Evolutionary conservation across 2,797 vertebrate species (phyloP).

Genomic region (Dicrostonyx torquatus): DNA sequence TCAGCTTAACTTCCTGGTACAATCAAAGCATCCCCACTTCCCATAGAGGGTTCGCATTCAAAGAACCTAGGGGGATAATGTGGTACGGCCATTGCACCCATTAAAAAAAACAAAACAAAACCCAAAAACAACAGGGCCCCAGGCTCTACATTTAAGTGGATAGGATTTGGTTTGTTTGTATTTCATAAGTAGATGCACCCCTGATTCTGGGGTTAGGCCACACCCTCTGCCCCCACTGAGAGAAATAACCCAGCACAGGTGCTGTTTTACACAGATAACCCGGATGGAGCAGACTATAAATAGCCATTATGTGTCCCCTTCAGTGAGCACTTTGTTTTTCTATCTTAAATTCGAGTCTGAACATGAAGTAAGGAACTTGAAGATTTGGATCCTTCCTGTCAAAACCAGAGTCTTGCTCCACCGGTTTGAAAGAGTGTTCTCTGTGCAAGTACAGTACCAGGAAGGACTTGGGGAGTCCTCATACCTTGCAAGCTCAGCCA

Average conservation of each 20-base stretch:
- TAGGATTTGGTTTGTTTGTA: background rate
- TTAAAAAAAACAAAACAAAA: background rate
- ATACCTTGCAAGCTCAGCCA: background rate
- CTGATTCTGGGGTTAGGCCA: conserved; percentile 49
- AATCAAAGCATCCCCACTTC: background rate
- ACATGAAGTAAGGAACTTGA: conserved; percentile 81
- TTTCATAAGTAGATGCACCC: conserved; percentile 54
- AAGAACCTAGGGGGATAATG: background rate
- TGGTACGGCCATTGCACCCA: background rate
- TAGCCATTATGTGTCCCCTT: conserved; percentile 72
- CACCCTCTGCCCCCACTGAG: background rate
- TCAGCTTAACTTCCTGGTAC: background rate
- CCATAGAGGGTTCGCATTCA: background rate
- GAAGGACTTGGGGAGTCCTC: conserved; percentile 70
- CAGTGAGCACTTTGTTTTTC: conserved; percentile 65
- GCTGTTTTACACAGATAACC: conserved; percentile 67
- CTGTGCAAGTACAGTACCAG: conserved; percentile 64
- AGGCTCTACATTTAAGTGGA: background rate
- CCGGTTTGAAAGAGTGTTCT: conserved; percentile 80
- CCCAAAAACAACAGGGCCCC: background rate
- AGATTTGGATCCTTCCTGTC: conserved; percentile 84
- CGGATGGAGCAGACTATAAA: conserved; percentile 71
- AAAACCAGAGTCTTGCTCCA: conserved; percentile 75
- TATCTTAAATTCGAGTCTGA: conserved; percentile 80
- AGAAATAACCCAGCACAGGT: conserved; percentile 61